Base-by-base conservation (phyloP, 1,140 invertebrate genomes). In the Bombus ignitus region DNA sequence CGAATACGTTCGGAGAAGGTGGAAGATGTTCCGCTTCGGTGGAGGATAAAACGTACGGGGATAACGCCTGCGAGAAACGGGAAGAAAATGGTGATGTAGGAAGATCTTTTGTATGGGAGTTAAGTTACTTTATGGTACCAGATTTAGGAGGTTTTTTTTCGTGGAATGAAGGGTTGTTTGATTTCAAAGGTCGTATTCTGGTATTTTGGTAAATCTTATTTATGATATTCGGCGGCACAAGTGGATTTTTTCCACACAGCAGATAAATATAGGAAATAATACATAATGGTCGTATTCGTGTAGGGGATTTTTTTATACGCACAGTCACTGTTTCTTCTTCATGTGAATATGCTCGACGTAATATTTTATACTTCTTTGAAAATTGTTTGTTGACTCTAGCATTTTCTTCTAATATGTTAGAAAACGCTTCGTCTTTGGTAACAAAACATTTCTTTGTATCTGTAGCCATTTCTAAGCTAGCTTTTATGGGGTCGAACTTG, bases 1-100 rank as follows among this genome's bases (percentile, higher is more conserved):
- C 66, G 53, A 71, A 57, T n/a, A 44, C 44, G 44, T 25, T 66
- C 15, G 42, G 5, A 3, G 42, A 32, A 66, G 44, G 28, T 68
- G 35, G 35, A 53, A 72, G 42, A 32, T 32, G 72, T 25, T 74
- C 81, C 57, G 57, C 22, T 59, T 28, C 35, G 53, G 15, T 42
- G 66, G 35, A 42, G 39, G 35, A 77, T 76, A 76, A 77, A 83
- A 68, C 18, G 44, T 18, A 37, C 28, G 39, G n/a, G n/a, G 8
- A n/a, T 28, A 44, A 65, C 42, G 70, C 2, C 2, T 39, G 37
- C 37, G 71, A 18, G 8, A 44, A 32, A 18, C 28, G 28, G 71
- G 35, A 3, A 44, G 18, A n/a, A 4, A 22, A n/a, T 44, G 22
- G 37, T n/a, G 70, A 13, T 28, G 15, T 25, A 42, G 71, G 42